phyloP scores from a whole-genome alignment of 2,797 vertebrate genomes.

The Sphenopsis melanotis region DNA sequence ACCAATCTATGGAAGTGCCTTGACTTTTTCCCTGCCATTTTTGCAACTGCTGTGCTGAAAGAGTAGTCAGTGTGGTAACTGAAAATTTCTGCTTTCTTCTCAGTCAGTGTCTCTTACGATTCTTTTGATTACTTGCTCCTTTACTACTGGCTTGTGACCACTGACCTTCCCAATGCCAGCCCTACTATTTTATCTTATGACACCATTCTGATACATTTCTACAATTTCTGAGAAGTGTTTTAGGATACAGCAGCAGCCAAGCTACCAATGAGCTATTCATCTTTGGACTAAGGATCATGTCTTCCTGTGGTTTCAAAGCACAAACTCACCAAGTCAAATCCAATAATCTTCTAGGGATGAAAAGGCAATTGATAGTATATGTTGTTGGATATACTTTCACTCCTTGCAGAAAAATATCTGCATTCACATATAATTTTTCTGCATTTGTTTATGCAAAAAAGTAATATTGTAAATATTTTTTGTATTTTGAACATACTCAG shows the following conservation, averaged over 20 bases:
- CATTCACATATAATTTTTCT: neutral
- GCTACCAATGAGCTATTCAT: neutral
- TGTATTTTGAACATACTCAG: neutral
- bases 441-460: neutral
- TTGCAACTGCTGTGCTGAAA: neutral
- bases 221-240: neutral
- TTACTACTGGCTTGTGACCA: neutral
- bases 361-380: neutral
- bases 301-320: neutral
- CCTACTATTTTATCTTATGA: neutral
- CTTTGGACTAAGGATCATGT: neutral
- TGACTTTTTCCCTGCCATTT: neutral
- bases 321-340: neutral
- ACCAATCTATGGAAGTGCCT: neutral
- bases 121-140: neutral
- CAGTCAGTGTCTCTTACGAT: accelerated
- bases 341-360: neutral
- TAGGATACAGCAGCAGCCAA: neutral
- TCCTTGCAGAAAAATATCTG: neutral
- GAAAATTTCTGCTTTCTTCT: neutral
- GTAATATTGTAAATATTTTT: neutral
- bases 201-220: neutral
- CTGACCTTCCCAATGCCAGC: neutral
- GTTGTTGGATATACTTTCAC: neutral
- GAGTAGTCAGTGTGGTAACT: neutral